Conservation (phyloP, 2,113 vertebrate genomes). For the Sterna hirundo region DNA sequence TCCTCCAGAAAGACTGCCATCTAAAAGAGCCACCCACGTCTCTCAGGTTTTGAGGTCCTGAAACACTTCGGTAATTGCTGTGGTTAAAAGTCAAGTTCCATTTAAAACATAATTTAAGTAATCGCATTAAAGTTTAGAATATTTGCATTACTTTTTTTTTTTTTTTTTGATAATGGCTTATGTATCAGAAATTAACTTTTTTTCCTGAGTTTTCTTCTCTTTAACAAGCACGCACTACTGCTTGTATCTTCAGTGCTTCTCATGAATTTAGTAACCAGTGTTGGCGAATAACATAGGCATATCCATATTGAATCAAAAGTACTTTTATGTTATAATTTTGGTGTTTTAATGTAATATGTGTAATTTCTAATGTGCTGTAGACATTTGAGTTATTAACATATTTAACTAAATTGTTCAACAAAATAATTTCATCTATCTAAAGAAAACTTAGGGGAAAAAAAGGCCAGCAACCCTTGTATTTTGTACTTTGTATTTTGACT, state of each 20-base stretch:
- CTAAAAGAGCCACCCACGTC: neutral
- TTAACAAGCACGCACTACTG: neutral
- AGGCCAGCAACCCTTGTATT: neutral
- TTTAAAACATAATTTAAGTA: neutral
- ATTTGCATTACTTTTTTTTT: neutral
- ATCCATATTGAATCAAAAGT: neutral
- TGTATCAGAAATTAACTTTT: neutral
- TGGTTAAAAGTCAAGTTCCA: neutral
- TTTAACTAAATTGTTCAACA: neutral
- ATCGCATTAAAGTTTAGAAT: neutral
- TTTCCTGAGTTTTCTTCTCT: neutral
- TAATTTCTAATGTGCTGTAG: neutral
- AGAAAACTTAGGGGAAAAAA: neutral
- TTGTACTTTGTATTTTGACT: neutral
- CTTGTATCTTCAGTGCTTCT: neutral
- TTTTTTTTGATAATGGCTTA: neutral
- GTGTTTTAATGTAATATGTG: neutral
- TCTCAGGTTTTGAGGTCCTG: constrained; percentile 36
- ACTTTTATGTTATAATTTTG: neutral
- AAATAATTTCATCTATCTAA: neutral
- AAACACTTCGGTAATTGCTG: neutral
- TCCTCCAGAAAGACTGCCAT: constrained; percentile 26
- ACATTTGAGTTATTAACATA: neutral
- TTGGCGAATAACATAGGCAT: neutral
- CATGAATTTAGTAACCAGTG: neutral